phyloP scores from a whole-genome alignment of 2,797 vertebrate genomes.

The Bovichtus variegatus region DNA sequence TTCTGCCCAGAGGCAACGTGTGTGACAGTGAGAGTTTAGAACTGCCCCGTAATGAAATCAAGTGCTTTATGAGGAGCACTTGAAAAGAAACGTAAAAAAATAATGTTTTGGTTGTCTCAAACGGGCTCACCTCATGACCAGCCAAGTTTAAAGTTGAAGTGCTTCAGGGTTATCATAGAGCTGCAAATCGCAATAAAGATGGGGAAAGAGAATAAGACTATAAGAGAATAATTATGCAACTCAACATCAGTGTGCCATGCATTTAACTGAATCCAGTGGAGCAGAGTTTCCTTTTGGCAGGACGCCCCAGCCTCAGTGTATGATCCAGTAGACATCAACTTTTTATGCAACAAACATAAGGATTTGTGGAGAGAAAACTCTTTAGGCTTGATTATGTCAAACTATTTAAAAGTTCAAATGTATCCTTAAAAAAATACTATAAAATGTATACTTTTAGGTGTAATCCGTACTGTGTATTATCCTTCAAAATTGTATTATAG shows the following conservation, averaged over 20 bases:
- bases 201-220: too few relatives aligned
- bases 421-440: background rate
- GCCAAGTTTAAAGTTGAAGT: background rate
- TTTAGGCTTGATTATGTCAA: background rate
- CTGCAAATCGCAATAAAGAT: background rate
- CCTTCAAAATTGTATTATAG: background rate
- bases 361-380: background rate
- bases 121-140: background rate
- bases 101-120: background rate
- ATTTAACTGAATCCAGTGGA: background rate
- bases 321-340: background rate
- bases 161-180: background rate
- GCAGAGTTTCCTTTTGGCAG: background rate
- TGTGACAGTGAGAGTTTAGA: too few relatives aligned
- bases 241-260: too few relatives aligned
- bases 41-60: background rate
- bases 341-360: background rate
- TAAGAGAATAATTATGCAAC: too few relatives aligned
- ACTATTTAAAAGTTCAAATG: background rate
- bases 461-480: too few relatives aligned
- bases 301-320: background rate
- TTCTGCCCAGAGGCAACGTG: background rate
- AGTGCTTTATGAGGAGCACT: background rate
- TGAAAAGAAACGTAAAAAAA: background rate
- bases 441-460: too few relatives aligned